Percentiles rank a stretch among this genome's conserved stretches.
Evolutionary conservation across 2,113 vertebrate genomes (phyloP).

Genomic region (Nycticorax nycticorax): DNA sequence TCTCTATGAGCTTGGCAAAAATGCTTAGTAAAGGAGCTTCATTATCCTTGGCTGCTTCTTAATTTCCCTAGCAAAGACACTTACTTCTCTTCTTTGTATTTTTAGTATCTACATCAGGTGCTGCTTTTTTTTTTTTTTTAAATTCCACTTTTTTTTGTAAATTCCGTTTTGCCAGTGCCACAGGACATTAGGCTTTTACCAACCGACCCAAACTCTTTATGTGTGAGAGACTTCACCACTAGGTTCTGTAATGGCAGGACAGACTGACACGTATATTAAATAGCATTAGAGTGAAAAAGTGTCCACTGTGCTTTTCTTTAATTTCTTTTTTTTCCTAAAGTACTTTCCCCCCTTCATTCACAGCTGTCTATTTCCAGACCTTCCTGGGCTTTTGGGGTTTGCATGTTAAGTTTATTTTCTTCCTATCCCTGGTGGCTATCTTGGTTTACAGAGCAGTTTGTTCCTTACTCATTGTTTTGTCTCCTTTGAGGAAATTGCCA

Average conservation of each 20-base stretch:
- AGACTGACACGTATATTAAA: background rate
- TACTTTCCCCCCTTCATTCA: background rate
- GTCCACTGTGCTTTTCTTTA: background rate
- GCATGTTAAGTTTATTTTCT: background rate
- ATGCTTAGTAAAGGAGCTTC: background rate
- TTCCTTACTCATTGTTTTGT: slow-evolving; percentile 22
- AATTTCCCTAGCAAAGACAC: background rate
- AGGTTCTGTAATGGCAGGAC: background rate
- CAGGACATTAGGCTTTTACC: background rate
- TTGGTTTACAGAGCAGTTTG: slow-evolving; percentile 15
- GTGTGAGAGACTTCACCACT: background rate
- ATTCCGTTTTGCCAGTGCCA: background rate
- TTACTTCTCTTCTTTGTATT: background rate
- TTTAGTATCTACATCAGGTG: background rate
- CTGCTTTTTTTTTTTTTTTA: background rate
- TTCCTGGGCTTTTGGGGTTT: background rate
- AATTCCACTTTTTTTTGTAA: background rate
- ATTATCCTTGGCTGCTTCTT: background rate
- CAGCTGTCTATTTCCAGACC: background rate
- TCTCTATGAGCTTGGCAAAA: background rate
- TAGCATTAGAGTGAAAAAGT: background rate
- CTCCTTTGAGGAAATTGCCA: slow-evolving; percentile 50
- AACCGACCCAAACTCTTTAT: accelerated
- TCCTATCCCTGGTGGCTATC: slow-evolving; percentile 1
- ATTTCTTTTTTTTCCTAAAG: background rate